Conservation (phyloP, 2,888 invertebrate genomes). For the Sialis fuliginosa region DNA sequence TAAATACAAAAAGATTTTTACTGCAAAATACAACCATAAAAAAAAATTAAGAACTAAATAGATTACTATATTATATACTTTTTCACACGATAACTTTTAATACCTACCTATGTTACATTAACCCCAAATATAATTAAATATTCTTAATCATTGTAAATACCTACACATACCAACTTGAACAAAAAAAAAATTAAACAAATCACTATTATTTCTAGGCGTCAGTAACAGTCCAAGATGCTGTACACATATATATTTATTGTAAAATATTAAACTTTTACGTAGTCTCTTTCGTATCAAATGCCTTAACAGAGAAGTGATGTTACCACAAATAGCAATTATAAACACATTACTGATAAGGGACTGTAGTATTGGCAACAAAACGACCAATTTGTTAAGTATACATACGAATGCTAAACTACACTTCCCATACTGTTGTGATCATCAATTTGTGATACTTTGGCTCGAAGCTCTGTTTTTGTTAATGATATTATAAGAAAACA, state of each 20-base stretch:
- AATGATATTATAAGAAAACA: constrained; percentile 14
- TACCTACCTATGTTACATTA: too few species aligned
- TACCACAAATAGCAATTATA: constrained; percentile 4
- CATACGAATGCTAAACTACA: constrained; percentile 10
- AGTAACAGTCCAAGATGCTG: background rate
- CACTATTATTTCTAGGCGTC: background rate
- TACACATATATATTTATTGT: background rate
- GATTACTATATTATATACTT: too few species aligned
- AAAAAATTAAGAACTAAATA: too few species aligned
- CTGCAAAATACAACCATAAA: too few species aligned
- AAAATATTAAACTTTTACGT: background rate
- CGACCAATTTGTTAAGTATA: background rate
- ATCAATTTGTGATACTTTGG: constrained; percentile 19
- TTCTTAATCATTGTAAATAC: too few species aligned
- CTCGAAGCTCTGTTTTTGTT: constrained; percentile 22
- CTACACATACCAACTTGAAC: too few species aligned
- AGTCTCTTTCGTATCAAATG: background rate
- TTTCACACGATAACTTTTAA: too few species aligned
- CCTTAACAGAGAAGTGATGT: background rate
- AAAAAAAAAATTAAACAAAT: background rate
- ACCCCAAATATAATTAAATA: too few species aligned
- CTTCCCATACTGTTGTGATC: constrained; percentile 14
- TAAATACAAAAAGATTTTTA: too few species aligned
- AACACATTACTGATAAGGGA: constrained; percentile 5
- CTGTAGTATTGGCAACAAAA: background rate